Percentiles rank a stretch among this genome's conserved stretches.
phyloP scores from a whole-genome alignment of 2,888 invertebrate species.

The Anaspis maculata region DNA sequence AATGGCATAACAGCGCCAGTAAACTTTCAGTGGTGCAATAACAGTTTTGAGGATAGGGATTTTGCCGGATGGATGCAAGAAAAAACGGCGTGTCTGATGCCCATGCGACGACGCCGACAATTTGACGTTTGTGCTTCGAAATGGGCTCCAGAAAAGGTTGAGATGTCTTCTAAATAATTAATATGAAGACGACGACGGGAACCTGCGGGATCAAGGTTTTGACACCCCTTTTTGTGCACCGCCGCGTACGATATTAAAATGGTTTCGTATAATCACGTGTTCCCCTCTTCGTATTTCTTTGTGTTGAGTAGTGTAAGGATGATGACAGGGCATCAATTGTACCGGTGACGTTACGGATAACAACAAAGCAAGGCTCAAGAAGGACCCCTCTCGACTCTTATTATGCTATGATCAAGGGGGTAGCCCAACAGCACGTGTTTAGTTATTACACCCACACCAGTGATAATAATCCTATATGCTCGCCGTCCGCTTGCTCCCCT shows the following conservation, averaged over 20 bases:
- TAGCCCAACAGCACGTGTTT: conserved; percentile 13
- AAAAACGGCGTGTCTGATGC: no score
- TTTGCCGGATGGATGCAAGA: no score
- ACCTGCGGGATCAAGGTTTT: conserved; percentile 7
- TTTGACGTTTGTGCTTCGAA: no score
- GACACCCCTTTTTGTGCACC: conserved; percentile 12
- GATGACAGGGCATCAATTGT: conserved; percentile 18
- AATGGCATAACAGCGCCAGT: no score
- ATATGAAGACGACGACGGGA: no score
- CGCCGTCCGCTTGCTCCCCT: no score
- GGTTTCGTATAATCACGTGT: conserved; percentile 17
- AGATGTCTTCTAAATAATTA: no score
- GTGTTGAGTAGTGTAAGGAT: conserved; percentile 11
- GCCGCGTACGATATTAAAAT: conserved; percentile 11
- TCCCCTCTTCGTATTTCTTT: conserved; percentile 12
- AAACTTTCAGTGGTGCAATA: no score
- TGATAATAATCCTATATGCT: no score
- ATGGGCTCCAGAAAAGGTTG: no score
- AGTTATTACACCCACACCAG: conserved; percentile 13
- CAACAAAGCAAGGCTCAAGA: conserved; percentile 13
- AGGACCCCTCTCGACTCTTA: conserved; percentile 15
- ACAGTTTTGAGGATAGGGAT: no score
- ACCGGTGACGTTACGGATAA: conserved; percentile 16
- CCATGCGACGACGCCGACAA: no score
- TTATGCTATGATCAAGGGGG: conserved; percentile 15